These are phyloP conservation scores for Cylindroiulus punctatus DNA, from an alignment of 2,888 invertebrate species.

Conservation along the genomic window DNA sequence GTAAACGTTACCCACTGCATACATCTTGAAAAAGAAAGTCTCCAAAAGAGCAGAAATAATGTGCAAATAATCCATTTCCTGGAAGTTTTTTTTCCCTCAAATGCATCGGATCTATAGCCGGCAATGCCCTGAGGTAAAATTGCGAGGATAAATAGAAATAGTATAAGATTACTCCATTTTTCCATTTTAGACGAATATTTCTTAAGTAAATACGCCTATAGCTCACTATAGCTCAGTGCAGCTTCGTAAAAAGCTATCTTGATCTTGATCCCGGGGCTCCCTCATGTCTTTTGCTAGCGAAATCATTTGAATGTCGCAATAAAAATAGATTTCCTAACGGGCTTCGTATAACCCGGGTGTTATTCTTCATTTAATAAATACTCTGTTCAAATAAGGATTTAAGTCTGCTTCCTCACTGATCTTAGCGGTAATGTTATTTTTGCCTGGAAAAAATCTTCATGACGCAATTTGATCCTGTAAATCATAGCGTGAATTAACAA, in stretches of 20 bases:
- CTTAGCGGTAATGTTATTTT: neutral
- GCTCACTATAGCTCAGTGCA: neutral
- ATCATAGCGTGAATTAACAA: neutral
- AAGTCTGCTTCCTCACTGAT: neutral
- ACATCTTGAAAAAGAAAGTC: neutral
- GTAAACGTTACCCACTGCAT: neutral
- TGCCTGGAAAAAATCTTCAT: neutral
- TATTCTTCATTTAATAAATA: constrained; percentile 38
- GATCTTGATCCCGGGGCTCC: constrained; percentile 17
- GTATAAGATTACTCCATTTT: constrained; percentile 8
- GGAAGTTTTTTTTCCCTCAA: neutral
- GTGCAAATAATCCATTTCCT: constrained; percentile 1
- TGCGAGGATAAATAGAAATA: neutral
- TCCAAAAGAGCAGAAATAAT: neutral
- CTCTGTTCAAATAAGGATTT: constrained; percentile 20
- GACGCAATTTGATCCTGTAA: constrained; percentile 7
- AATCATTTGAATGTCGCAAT: constrained; percentile 12
- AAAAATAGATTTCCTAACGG: constrained; percentile 36
- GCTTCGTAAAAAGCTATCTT: neutral
- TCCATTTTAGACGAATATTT: neutral
- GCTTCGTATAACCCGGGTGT: constrained; percentile 2
- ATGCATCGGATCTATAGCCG: neutral
- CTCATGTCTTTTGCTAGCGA: neutral
- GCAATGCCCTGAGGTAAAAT: neutral
- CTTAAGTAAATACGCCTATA: neutral